These are phyloP conservation scores for Turnix velox DNA, from an alignment of 2,113 vertebrate species.

Conservation along the genomic window DNA sequence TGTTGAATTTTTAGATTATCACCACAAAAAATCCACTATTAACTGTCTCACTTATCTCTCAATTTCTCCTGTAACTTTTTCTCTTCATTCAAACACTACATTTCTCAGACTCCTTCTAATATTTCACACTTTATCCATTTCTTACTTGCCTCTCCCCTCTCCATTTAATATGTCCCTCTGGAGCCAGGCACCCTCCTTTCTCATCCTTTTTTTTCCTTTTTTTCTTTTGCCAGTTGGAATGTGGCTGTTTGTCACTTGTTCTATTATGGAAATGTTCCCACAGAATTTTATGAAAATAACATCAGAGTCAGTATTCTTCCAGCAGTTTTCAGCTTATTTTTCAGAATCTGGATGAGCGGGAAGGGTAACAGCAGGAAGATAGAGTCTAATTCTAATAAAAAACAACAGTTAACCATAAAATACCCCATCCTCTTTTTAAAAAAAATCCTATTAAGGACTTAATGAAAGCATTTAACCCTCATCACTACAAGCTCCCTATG, in stretches of 20 bases:
- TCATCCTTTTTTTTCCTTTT: not conserved
- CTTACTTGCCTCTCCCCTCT: not conserved
- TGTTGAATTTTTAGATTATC: not conserved
- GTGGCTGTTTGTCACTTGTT: constrained; percentile 15
- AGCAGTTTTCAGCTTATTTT: constrained; percentile 52
- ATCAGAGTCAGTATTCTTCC: constrained; percentile 25
- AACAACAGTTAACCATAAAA: constrained; percentile 10
- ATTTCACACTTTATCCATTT: not conserved
- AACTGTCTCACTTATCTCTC: not conserved
- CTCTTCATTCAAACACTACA: not conserved
- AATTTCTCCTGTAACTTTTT: not conserved
- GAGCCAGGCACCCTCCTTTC: not conserved
- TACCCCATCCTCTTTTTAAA: not conserved
- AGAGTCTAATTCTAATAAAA: constrained; percentile 18
- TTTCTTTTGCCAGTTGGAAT: not conserved
- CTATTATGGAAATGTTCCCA: constrained; percentile 32
- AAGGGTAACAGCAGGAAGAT: constrained; percentile 30
- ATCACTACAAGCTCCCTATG: not conserved
- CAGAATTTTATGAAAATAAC: constrained; percentile 42
- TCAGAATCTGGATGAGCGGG: constrained; percentile 42
- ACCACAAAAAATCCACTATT: not conserved
- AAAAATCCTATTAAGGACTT: not conserved
- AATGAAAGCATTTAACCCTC: constrained; percentile 1
- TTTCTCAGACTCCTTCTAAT: not conserved
- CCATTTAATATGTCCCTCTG: constrained; percentile 10